phyloP scores from a whole-genome alignment of 2,113 vertebrate genomes.

The Illadopsis cleaveri region DNA sequence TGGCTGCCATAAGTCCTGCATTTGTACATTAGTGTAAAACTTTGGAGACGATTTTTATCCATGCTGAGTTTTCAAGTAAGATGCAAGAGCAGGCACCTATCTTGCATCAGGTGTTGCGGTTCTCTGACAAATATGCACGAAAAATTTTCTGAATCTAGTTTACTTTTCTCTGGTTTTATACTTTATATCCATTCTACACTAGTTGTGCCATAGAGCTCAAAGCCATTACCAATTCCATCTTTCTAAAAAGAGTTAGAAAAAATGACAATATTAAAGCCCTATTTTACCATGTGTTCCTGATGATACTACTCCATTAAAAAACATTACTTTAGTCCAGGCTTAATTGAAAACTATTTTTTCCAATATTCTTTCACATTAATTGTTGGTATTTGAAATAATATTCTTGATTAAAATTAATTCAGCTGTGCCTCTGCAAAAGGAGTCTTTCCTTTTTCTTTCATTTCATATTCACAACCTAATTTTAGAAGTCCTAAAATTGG shows the following conservation, averaged over 20 bases:
- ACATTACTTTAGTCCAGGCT: background rate
- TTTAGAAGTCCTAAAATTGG: background rate
- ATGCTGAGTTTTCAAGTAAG: background rate
- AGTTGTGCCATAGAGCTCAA: background rate
- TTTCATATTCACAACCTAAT: background rate
- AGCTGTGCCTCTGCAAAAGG: background rate
- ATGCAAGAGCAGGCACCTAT: background rate
- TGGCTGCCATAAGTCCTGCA: background rate
- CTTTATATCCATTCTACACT: background rate
- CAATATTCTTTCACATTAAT: background rate
- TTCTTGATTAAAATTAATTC: background rate
- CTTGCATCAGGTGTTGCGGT: background rate
- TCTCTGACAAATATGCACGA: background rate
- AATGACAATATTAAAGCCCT: background rate
- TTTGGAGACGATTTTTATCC: background rate
- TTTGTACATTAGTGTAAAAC: background rate
- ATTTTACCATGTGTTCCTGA: background rate
- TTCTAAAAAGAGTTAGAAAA: background rate
- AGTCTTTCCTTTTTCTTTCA: background rate
- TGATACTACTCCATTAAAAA: background rate
- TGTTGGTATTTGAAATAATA: background rate
- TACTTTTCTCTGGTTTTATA: background rate
- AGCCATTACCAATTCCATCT: background rate
- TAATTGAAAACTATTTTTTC: background rate
- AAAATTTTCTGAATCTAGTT: background rate